These are phyloP conservation scores for Biston betularia DNA, from an alignment of 2,888 invertebrate genomes.

Conservation along the genomic window DNA sequence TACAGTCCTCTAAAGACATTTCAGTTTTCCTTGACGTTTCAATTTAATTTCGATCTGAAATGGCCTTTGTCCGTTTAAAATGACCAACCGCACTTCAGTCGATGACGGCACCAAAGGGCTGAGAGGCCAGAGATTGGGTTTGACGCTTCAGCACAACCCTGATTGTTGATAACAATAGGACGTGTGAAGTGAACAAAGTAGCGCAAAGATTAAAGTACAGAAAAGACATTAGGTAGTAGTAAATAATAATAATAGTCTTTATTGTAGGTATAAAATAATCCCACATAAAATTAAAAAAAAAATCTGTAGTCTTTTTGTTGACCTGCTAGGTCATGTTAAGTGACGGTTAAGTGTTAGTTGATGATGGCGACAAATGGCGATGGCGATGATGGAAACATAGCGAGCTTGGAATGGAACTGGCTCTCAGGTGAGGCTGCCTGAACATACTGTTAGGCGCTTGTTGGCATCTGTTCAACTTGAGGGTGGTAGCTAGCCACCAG, in stretches of 20 bases:
- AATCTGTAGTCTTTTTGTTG: too few relatives aligned
- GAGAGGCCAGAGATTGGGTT: slow-evolving; percentile 43
- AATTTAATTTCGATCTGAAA: slow-evolving; percentile 40
- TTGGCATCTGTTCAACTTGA: too few relatives aligned
- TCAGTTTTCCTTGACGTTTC: slow-evolving; percentile 36
- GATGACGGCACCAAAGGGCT: slow-evolving; percentile 38
- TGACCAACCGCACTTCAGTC: slow-evolving; percentile 44
- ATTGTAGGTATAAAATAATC: too few relatives aligned
- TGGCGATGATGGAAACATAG: too few relatives aligned
- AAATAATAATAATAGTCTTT: too few relatives aligned
- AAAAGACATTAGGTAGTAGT: too few relatives aligned
- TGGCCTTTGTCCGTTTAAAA: slow-evolving; percentile 44
- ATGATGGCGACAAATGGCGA: background rate
- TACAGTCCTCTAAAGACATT: slow-evolving; percentile 9
- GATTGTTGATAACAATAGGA: slow-evolving; percentile 44
- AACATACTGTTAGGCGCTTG: too few relatives aligned
- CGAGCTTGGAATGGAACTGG: too few relatives aligned
- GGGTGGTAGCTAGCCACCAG: too few relatives aligned
- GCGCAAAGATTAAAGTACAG: slow-evolving; percentile 41
- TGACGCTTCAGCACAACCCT: slow-evolving; percentile 43
- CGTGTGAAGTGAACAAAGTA: slow-evolving; percentile 41
- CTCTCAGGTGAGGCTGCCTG: too few relatives aligned
- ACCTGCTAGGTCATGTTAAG: too few relatives aligned
- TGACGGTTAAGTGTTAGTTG: background rate
- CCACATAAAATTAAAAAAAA: too few relatives aligned